These are phyloP conservation scores for Umimayanthus chanpuru DNA, from an alignment of 92 coral and sea anemone genomes.

Conservation along the genomic window DNA sequence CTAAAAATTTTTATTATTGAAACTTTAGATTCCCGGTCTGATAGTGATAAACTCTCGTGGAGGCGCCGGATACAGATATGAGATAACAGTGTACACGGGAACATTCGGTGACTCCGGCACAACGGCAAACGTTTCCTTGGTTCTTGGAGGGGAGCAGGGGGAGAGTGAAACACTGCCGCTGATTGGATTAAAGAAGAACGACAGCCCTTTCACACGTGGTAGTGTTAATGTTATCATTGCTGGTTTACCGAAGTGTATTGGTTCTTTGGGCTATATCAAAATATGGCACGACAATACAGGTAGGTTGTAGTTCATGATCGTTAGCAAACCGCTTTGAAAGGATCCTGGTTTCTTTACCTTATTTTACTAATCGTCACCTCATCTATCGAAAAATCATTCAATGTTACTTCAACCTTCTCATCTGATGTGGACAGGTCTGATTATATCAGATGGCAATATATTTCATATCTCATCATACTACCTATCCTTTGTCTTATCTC, in stretches of 20 bases:
- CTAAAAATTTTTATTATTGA: not conserved
- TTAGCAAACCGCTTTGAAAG: not conserved
- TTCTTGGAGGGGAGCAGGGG: slow-evolving; percentile 66
- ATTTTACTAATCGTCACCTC: not conserved
- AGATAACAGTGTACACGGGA: slow-evolving; percentile 85
- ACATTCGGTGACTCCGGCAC: slow-evolving; percentile 85
- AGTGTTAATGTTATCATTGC: slow-evolving; percentile 53
- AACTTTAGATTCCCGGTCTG: slow-evolving; percentile 20
- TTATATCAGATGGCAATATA: too few relatives aligned
- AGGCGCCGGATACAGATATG: slow-evolving; percentile 60
- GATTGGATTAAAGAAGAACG: slow-evolving; percentile 48
- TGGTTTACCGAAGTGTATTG: slow-evolving; percentile 64
- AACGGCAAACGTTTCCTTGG: slow-evolving; percentile 79
- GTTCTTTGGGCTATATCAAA: slow-evolving; percentile 65
- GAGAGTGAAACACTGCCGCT: slow-evolving; percentile 72
- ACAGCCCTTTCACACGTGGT: slow-evolving; percentile 67
- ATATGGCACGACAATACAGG: slow-evolving; percentile 94
- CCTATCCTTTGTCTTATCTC: too few relatives aligned
- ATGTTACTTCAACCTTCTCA: too few relatives aligned
- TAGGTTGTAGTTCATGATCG: not conserved
- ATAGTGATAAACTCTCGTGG: slow-evolving; percentile 35
- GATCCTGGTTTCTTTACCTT: not conserved
- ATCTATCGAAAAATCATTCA: too few relatives aligned
- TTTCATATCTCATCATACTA: too few relatives aligned
- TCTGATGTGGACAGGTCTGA: too few relatives aligned